These are phyloP conservation scores for Tenualosa ilisha DNA, from an alignment of 2,797 vertebrate species.

Conservation along the genomic window DNA sequence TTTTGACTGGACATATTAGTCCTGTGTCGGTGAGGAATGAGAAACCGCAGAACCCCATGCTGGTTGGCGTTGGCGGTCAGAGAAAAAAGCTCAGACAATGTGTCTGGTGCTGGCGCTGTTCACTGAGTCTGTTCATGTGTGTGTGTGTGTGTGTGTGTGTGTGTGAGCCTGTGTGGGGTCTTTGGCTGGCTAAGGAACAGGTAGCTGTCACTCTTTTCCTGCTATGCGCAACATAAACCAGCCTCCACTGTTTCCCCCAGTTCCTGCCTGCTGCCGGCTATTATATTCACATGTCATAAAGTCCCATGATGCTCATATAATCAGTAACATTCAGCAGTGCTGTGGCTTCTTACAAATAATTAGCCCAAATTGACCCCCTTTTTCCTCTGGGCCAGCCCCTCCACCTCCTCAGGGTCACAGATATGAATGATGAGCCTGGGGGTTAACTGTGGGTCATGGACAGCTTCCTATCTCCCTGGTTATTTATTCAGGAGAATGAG, in stretches of 20 bases:
- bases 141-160: conserved; percentile 23
- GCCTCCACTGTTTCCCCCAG: conserved; percentile 48
- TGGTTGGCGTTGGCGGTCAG: neutral
- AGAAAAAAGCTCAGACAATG: neutral
- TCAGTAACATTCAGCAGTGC: conserved; percentile 81
- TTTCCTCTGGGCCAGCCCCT: conserved; percentile 80
- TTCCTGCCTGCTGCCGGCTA: conserved; percentile 54
- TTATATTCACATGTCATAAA: conserved; percentile 69
- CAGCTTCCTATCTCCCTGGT: conserved; percentile 87
- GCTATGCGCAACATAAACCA: conserved; percentile 52
- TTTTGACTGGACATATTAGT: neutral
- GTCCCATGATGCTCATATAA: conserved; percentile 81
- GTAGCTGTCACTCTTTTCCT: conserved; percentile 61
- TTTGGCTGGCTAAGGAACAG: conserved; percentile 47
- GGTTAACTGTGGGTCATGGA: conserved; percentile 90
- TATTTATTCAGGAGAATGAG: conserved; percentile 99
- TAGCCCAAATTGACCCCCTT: conserved; percentile 84
- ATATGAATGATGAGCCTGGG: conserved; percentile 92
- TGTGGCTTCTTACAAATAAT: conserved; percentile 84
- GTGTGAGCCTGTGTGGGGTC: conserved; percentile 41
- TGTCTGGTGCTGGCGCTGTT: neutral
- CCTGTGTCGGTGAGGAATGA: neutral
- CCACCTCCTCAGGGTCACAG: conserved; percentile 35
- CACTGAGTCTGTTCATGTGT: neutral
- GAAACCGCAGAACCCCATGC: neutral